Conservation (phyloP, 1,140 invertebrate species). For the Cydia strobilella region DNA sequence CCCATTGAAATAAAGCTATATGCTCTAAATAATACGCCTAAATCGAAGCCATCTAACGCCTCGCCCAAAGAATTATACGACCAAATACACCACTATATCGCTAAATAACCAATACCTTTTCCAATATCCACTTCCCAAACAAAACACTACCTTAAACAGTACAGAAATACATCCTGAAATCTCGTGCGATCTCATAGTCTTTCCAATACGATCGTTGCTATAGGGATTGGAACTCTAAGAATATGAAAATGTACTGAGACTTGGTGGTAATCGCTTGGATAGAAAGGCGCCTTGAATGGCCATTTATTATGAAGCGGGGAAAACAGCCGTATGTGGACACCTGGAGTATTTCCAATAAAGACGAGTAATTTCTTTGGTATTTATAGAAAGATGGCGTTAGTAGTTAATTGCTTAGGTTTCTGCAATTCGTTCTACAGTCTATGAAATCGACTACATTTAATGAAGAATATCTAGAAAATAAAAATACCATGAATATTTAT, state of each 20-base stretch:
- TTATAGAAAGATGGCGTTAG: constrained; percentile 7
- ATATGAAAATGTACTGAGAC: neutral
- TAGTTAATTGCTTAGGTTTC: neutral
- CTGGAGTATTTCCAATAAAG: constrained; percentile 21
- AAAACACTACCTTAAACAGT: neutral
- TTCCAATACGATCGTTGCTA: neutral
- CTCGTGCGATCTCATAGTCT: neutral
- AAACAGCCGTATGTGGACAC: constrained; percentile 24
- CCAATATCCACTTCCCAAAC: neutral
- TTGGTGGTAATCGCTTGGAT: neutral
- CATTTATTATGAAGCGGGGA: constrained; percentile 21
- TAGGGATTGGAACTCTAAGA: neutral
- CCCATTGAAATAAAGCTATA: neutral
- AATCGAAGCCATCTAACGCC: neutral
- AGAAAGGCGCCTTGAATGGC: neutral
- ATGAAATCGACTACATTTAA: too few species aligned
- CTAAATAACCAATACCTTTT: constrained; percentile 1
- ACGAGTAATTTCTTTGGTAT: constrained; percentile 16
- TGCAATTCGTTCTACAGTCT: neutral
- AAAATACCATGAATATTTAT: too few species aligned
- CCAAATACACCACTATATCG: constrained; percentile 16
- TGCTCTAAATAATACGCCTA: neutral
- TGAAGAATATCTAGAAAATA: too few species aligned
- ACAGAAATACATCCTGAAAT: neutral
- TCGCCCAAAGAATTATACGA: neutral